Conservation (phyloP, 2,113 vertebrate genomes). For the Eptesicus fuscus region DNA sequence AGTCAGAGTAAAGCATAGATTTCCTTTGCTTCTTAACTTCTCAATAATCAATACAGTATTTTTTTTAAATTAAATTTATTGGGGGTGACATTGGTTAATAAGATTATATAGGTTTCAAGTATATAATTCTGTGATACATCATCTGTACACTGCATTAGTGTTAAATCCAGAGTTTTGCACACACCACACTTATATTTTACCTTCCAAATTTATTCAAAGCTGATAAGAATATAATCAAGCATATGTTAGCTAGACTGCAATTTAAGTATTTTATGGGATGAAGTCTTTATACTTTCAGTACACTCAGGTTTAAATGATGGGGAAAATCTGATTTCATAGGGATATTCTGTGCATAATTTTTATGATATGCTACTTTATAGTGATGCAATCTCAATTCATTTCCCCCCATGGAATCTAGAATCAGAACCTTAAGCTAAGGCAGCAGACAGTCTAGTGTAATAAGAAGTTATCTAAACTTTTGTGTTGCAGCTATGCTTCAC, state of each 20-base stretch:
- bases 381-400: slow-evolving; percentile 1
- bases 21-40: neutral
- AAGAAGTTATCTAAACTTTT: slow-evolving; percentile 61
- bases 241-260: neutral
- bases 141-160: neutral
- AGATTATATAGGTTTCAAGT: neutral
- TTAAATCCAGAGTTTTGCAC: neutral
- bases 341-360: slow-evolving; percentile 38
- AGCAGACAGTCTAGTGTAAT: slow-evolving; percentile 47
- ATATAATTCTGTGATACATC: neutral
- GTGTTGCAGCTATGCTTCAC: slow-evolving; percentile 45
- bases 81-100: neutral
- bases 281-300: neutral
- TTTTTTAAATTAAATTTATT: neutral
- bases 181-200: neutral
- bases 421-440: slow-evolving; percentile 27
- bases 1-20: neutral
- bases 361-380: slow-evolving; percentile 37
- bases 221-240: neutral
- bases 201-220: neutral
- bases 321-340: slow-evolving; percentile 51
- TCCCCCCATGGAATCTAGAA: slow-evolving; percentile 53
- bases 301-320: neutral
- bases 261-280: slow-evolving; percentile 18
- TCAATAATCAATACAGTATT: neutral